Evolutionary conservation across 2,113 vertebrate genomes (phyloP).

Genomic region (Xenopus laevis): DNA sequence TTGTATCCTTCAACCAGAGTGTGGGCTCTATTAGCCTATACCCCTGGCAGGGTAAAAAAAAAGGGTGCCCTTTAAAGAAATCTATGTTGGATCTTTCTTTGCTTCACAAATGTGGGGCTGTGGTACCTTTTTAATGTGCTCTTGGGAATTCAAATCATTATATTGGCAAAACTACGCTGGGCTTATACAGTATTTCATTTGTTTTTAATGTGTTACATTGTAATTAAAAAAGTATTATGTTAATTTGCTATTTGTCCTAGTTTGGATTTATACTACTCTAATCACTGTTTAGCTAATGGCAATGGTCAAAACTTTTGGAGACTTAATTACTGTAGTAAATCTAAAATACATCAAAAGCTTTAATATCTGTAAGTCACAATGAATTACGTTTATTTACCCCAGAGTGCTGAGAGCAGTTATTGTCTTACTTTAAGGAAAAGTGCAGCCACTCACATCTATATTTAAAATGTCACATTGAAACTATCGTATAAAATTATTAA

Average conservation of each 20-base stretch:
- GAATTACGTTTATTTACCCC: conserved; percentile 37
- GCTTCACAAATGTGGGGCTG: too few species aligned
- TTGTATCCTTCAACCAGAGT: too few species aligned
- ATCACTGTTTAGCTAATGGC: conserved; percentile 30
- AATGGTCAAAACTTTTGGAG: conserved; percentile 37
- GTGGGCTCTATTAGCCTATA: too few species aligned
- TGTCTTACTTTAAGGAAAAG: neutral
- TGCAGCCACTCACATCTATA: too few species aligned
- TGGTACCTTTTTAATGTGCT: neutral
- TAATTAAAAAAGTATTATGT: conserved; percentile 40
- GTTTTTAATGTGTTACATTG: conserved; percentile 16
- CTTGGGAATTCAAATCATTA: conserved; percentile 23
- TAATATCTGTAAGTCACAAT: conserved; percentile 24
- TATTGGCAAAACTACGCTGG: conserved; percentile 11
- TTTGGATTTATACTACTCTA: conserved; percentile 34
- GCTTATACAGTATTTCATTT: conserved; percentile 26
- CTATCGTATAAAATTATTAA: too few species aligned
- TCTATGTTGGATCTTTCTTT: too few species aligned
- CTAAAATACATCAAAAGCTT: conserved; percentile 26
- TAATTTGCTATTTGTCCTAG: conserved; percentile 40
- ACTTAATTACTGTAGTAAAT: conserved; percentile 16
- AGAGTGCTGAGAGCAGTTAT: conserved; percentile 9
- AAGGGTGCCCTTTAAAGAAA: too few species aligned
- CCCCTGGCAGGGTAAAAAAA: too few species aligned
- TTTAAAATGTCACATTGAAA: too few species aligned